Evolutionary conservation across 2,113 vertebrate genomes (phyloP), one percentile per base, ranked within the genome.

Genomic region (Lonchura striata): DNA sequence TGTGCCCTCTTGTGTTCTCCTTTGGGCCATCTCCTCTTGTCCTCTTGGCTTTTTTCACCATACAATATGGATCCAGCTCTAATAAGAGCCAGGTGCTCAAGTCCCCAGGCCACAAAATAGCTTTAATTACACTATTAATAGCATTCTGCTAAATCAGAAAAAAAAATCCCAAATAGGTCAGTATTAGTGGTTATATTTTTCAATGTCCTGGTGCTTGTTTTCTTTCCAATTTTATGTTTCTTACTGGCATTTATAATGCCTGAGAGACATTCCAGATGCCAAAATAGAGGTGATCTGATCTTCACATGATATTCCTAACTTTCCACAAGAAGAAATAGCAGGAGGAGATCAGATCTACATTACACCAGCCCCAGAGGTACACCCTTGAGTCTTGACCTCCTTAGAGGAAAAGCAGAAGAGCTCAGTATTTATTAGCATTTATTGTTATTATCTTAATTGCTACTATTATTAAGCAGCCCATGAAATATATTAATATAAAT

Each of bases 1-100:
- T 96, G 96, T 97, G 94, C 93, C 95, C 94, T 95, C 89, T 96
- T 93, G 90, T 96, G 95, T 96, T 95, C 92, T 94, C 44, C 68
- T 75, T 33, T 47, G 63, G 77, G 82, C 69, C 77, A 77, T 88
- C 86, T 92, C 85, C 54, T 75, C 81, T 37, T 69, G 65, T 89
- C 74, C 77, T 60, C 59, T 39, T 39, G 15, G 23, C 5, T 42
- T 72, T 90, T 88, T 64, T 65, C 68, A 78, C 25, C 56, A 56
- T 28, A 13, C 0, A 1, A 35, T 75, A 47, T n/a, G 20, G 79
- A 93, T 86, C 47, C 60, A 90, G 56, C 80, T 93, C 69, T 96
- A 96, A 94, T 71, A 78, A 91, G 46, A 94, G 77, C 92, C 92
- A 97, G 92, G 93, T 95, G 88, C 59, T 92, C 44, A 22, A 90